A percentile compares a stretch with the other conserved stretches of the same genome.
Evolutionary conservation across 2,888 invertebrate species (phyloP).

Genomic region (Deladenus siricidicola): DNA sequence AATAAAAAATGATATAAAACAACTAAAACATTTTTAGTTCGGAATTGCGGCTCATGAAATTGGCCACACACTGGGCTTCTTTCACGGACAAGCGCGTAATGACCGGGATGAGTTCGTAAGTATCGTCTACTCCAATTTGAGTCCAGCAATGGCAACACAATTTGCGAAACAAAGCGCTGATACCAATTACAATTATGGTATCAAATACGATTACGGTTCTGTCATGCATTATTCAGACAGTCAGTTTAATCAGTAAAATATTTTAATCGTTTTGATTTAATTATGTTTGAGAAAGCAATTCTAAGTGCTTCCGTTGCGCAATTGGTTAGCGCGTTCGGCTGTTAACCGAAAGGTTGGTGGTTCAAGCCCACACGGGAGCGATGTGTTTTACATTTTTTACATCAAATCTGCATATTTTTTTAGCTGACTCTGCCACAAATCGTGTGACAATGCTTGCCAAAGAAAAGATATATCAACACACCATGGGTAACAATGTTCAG

Average conservation of each 20-base stretch:
- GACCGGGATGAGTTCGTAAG: slow-evolving; percentile 37
- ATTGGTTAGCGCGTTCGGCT: slow-evolving; percentile 50
- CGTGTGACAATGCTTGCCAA: slow-evolving; percentile 23
- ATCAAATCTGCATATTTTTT: background rate
- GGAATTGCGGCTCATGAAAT: slow-evolving; percentile 50
- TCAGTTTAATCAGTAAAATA: too few species aligned
- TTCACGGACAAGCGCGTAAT: slow-evolving; percentile 44
- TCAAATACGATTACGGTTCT: slow-evolving; percentile 47
- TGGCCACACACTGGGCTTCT: slow-evolving; percentile 48
- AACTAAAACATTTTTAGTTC: slow-evolving; percentile 41
- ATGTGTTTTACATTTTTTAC: too few species aligned
- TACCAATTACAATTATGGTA: slow-evolving; percentile 44
- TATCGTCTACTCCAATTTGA: slow-evolving; percentile 27
- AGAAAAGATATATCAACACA: slow-evolving; percentile 25
- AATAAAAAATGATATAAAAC: background rate
- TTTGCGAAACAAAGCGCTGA: slow-evolving; percentile 38
- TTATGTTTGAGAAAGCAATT: background rate
- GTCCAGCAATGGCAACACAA: slow-evolving; percentile 32
- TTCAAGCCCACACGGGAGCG: slow-evolving; percentile 31
- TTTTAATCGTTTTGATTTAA: too few species aligned
- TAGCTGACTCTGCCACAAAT: slow-evolving; percentile 12
- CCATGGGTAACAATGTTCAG: slow-evolving; percentile 28
- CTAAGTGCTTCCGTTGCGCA: slow-evolving; percentile 31
- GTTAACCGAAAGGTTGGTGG: slow-evolving; percentile 43
- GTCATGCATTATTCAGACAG: slow-evolving; percentile 33